These are phyloP conservation scores for Sipunculus nudus DNA, from an alignment of 2,888 invertebrate species.

Conservation along the genomic window DNA sequence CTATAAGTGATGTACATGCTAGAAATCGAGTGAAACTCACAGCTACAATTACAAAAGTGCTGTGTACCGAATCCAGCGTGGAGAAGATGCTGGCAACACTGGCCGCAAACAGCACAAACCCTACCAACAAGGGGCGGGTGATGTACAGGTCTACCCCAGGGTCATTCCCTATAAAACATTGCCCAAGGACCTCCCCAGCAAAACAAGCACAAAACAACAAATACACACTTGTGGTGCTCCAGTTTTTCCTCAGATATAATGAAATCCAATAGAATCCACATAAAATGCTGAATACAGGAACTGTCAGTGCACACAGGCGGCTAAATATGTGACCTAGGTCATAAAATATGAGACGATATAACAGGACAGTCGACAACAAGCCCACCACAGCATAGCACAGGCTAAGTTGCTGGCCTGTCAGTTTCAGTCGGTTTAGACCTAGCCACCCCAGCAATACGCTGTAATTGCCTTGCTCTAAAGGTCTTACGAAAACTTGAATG, in stretches of 20 bases:
- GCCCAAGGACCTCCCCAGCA: slow-evolving; percentile 60
- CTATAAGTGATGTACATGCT: slow-evolving; percentile 55
- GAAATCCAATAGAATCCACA: slow-evolving; percentile 64
- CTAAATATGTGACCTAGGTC: slow-evolving; percentile 59
- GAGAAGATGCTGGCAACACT: slow-evolving; percentile 60
- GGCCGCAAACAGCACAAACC: slow-evolving; percentile 54
- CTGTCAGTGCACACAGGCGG: slow-evolving; percentile 53
- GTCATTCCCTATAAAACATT: slow-evolving; percentile 36
- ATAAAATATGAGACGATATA: slow-evolving; percentile 49
- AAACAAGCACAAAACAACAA: slow-evolving; percentile 62
- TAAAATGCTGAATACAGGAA: slow-evolving; percentile 61
- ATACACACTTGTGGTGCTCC: slow-evolving; percentile 64
- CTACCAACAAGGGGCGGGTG: slow-evolving; percentile 54
- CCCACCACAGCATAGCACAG: slow-evolving; percentile 50
- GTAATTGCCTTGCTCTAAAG: slow-evolving; percentile 57
- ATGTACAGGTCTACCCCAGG: slow-evolving; percentile 37
- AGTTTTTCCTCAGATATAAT: slow-evolving; percentile 59
- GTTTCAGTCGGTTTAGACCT: slow-evolving; percentile 47
- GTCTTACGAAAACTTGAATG: slow-evolving; percentile 68
- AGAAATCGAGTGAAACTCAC: slow-evolving; percentile 60
- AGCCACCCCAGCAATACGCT: slow-evolving; percentile 55
- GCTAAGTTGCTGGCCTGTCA: slow-evolving; percentile 48
- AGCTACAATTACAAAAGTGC: slow-evolving; percentile 55
- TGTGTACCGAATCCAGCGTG: slow-evolving; percentile 57
- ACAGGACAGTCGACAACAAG: slow-evolving; percentile 43